These are phyloP conservation scores for Phrynocephalus forsythii DNA, from an alignment of 2,797 vertebrate genomes.

Conservation along the genomic window DNA sequence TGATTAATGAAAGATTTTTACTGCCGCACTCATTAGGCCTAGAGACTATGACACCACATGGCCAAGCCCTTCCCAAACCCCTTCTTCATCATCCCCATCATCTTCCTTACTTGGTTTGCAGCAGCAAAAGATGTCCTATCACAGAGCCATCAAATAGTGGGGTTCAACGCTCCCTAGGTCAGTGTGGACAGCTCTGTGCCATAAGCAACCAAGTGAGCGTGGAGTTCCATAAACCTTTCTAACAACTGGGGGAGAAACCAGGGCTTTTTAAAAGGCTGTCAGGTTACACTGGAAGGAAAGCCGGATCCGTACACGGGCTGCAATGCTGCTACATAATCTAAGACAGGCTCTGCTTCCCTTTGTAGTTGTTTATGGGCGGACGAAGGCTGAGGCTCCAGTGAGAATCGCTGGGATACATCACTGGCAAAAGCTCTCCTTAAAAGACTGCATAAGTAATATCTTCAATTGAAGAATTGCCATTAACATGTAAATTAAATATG, in stretches of 20 bases:
- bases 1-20: slow-evolving; percentile 31
- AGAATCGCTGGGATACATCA: background rate
- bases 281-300: slow-evolving; percentile 46
- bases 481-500: background rate
- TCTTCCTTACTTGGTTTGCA: slow-evolving; percentile 28
- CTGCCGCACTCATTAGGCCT: slow-evolving; percentile 17
- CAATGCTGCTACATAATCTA: slow-evolving; percentile 7
- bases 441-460: background rate
- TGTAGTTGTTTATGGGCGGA: background rate
- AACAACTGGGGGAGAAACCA: slow-evolving; percentile 45
- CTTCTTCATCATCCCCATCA: background rate
- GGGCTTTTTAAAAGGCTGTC: slow-evolving; percentile 41
- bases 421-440: background rate
- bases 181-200: background rate
- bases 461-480: background rate
- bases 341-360: background rate
- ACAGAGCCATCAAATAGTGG: no score
- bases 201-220: slow-evolving; percentile 25
- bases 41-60: slow-evolving; percentile 23
- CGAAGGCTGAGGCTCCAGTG: background rate
- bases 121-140: slow-evolving; percentile 25
- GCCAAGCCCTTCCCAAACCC: slow-evolving; percentile 4
- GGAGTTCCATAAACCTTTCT: slow-evolving; percentile 14
- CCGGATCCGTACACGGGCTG: background rate
- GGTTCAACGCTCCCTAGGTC: slow-evolving; percentile 13